Evolutionary conservation across 2,113 vertebrate genomes (phyloP).

Genomic region (Lates calcarifer): DNA sequence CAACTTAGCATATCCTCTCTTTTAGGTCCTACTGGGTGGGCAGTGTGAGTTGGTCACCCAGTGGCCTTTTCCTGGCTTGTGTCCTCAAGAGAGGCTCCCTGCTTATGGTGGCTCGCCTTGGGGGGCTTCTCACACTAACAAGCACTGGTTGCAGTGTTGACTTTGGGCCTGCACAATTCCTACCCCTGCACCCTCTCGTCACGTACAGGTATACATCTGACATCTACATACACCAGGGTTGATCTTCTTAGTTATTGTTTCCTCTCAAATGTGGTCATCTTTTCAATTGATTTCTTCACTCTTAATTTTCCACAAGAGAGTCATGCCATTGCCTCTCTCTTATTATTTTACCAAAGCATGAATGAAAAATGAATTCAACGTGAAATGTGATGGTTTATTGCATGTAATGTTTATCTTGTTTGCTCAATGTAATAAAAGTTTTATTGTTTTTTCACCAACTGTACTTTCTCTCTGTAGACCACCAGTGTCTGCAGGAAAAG

Average conservation of each 20-base stretch:
- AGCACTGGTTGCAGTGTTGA: constrained; percentile 93
- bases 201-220: constrained; percentile 87
- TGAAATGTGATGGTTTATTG: not conserved
- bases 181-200: constrained; percentile 95
- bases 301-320: constrained; percentile 77
- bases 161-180: constrained; percentile 95
- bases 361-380: not conserved
- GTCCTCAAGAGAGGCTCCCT: constrained; percentile 94
- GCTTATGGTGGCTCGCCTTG: constrained; percentile 89
- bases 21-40: constrained; percentile 96
- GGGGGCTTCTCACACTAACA: constrained; percentile 89
- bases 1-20: not conserved
- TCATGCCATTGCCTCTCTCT: constrained; percentile 40
- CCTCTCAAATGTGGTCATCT: constrained; percentile 71
- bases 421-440: not conserved
- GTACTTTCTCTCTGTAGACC: constrained; percentile 80
- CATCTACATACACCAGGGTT: no score
- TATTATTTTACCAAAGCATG: not conserved
- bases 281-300: constrained; percentile 76
- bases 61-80: constrained; percentile 92
- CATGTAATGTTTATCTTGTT: not conserved
- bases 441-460: constrained; percentile 8
- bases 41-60: constrained; percentile 91
- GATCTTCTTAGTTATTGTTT: constrained; percentile 68
- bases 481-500: constrained; percentile 71